Evolutionary conservation across 2,113 vertebrate genomes (phyloP).

Genomic region (Dryoscopus gambensis): DNA sequence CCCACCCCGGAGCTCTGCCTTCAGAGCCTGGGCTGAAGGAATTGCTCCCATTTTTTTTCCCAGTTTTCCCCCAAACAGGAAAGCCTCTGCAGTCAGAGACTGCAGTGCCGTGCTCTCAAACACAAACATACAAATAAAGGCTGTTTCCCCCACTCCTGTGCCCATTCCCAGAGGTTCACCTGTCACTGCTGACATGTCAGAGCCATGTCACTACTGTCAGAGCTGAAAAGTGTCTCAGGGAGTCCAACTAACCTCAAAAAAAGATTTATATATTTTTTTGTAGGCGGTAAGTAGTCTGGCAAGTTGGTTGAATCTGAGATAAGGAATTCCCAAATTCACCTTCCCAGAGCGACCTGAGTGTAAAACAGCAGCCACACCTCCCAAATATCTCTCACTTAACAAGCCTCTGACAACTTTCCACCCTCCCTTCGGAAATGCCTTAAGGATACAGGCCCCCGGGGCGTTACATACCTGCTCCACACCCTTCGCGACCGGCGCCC

Average conservation of each 20-base stretch:
- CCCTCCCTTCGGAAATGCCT: fast-evolving
- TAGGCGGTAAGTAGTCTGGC: fast-evolving
- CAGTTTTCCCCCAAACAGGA: not conserved
- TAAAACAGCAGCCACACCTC: fast-evolving
- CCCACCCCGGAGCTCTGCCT: not conserved
- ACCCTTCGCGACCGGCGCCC: slow-evolving; percentile 33
- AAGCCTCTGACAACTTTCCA: fast-evolving
- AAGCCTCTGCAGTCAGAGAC: not conserved
- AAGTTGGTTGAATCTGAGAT: not conserved
- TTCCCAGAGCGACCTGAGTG: fast-evolving
- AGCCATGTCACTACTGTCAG: fast-evolving
- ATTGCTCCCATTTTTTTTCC: no score
- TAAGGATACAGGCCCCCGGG: fast-evolving
- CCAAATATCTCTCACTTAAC: fast-evolving
- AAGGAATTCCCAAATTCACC: not conserved
- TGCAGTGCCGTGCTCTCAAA: fast-evolving
- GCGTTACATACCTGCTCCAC: slow-evolving; percentile 77
- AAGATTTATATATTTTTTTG: fast-evolving
- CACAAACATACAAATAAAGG: not conserved
- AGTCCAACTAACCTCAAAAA: not conserved
- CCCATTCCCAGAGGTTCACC: not conserved
- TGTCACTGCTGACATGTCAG: fast-evolving
- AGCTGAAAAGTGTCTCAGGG: fast-evolving
- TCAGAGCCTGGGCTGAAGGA: not conserved
- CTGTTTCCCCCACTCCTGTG: not conserved